Evolutionary conservation across 2,888 invertebrate species (phyloP).

Genomic region (Amblyjoppa proteus): DNA sequence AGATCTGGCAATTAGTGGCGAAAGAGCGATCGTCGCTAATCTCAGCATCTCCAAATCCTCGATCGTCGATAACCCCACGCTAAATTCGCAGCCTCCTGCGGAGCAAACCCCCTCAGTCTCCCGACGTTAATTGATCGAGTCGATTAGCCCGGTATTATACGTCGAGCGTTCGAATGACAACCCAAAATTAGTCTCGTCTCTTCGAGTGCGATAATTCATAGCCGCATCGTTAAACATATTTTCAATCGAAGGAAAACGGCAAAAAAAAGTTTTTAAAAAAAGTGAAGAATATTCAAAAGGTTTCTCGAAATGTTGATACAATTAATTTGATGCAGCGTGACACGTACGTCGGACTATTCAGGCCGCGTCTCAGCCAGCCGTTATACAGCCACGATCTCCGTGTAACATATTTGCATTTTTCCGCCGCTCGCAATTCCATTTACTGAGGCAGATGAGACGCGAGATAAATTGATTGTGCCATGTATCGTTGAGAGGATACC

Average conservation of each 20-base stretch:
- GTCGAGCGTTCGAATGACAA: background rate
- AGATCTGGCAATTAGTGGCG: slow-evolving; percentile 50
- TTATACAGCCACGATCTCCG: background rate
- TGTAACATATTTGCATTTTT: slow-evolving; percentile 37
- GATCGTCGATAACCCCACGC: slow-evolving; percentile 52
- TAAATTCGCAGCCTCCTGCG: slow-evolving; percentile 15
- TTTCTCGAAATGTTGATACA: background rate
- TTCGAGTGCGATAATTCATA: background rate
- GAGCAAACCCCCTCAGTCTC: background rate
- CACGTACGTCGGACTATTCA: background rate
- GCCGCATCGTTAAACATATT: background rate
- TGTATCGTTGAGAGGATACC: background rate
- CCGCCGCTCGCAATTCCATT: slow-evolving; percentile 23
- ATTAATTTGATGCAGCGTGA: background rate
- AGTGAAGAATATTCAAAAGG: background rate
- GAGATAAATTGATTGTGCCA: slow-evolving; percentile 22
- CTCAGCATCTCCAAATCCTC: slow-evolving; percentile 52
- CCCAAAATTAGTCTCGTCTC: background rate
- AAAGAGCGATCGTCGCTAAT: slow-evolving; percentile 47
- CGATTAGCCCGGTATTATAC: slow-evolving; percentile 5
- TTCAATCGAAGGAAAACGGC: background rate
- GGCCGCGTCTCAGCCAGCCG: background rate
- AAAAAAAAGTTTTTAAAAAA: background rate
- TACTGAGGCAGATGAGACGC: slow-evolving; percentile 23
- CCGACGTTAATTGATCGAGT: slow-evolving; percentile 35